These are phyloP conservation scores for Anabas testudineus DNA, from an alignment of 2,797 vertebrate genomes.

Conservation along the genomic window DNA sequence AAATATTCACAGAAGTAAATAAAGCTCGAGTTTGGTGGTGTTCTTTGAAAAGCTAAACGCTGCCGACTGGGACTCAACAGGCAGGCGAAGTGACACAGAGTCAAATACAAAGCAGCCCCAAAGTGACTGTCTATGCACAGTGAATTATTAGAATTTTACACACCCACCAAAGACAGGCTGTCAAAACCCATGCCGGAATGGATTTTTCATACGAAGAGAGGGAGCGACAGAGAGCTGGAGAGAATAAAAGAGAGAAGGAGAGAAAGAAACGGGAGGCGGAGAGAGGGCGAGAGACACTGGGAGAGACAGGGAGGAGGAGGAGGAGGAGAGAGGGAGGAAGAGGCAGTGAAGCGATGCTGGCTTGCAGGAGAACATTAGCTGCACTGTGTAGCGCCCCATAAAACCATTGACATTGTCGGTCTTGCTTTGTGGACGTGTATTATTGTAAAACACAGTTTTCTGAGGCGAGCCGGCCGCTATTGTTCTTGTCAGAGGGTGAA, in stretches of 20 bases:
- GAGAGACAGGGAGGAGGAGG: no score
- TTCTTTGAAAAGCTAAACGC: slow-evolving; percentile 29
- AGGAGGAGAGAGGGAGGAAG: slow-evolving; percentile 28
- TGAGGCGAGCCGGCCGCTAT: slow-evolving; percentile 63
- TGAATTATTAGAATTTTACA: slow-evolving; percentile 71
- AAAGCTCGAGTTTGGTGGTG: slow-evolving; percentile 11
- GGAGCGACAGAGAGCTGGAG: slow-evolving; percentile 39
- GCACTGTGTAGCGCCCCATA: slow-evolving; percentile 60
- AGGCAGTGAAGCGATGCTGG: slow-evolving; percentile 45
- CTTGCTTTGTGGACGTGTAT: slow-evolving; percentile 65
- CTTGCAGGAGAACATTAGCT: slow-evolving; percentile 67
- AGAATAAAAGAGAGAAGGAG: slow-evolving; percentile 36
- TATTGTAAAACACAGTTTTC: slow-evolving; percentile 70
- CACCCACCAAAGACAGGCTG: slow-evolving; percentile 70
- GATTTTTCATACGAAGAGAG: slow-evolving; percentile 64
- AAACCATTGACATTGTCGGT: slow-evolving; percentile 66
- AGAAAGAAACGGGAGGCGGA: slow-evolving; percentile 15
- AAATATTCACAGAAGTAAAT: slow-evolving; percentile 6
- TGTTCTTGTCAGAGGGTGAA: slow-evolving; percentile 66
- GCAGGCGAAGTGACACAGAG: slow-evolving; percentile 50
- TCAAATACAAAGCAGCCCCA: slow-evolving; percentile 60
- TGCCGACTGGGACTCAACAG: slow-evolving; percentile 44
- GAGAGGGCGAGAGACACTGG: no score
- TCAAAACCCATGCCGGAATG: slow-evolving; percentile 64
- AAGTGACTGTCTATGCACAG: slow-evolving; percentile 59